Evolutionary conservation across 2,888 invertebrate species (phyloP).

Genomic region (Metellina segmentata): DNA sequence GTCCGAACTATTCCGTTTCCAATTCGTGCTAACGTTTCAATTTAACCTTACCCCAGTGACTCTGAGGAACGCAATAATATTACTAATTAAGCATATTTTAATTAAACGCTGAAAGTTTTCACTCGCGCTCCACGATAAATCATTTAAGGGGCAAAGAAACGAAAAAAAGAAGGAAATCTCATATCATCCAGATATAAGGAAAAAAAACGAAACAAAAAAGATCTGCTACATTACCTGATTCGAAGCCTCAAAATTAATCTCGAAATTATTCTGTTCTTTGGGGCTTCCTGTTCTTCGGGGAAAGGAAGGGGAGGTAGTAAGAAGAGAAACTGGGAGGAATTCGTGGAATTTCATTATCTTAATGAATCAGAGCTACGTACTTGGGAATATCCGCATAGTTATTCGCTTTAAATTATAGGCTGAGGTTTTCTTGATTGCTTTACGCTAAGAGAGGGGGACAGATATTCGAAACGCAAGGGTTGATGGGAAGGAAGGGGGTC

Average conservation of each 20-base stretch:
- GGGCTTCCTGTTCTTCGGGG: slow-evolving; percentile 7
- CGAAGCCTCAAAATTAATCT: slow-evolving; percentile 72
- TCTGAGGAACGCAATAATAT: slow-evolving; percentile 42
- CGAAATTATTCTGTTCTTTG: slow-evolving; percentile 65
- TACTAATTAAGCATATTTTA: slow-evolving; percentile 65
- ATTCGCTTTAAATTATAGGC: slow-evolving; percentile 75
- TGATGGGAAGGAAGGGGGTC: neutral
- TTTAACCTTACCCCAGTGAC: slow-evolving; percentile 16
- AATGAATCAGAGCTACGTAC: slow-evolving; percentile 72
- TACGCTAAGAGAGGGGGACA: slow-evolving; percentile 10
- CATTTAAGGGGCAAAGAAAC: slow-evolving; percentile 37
- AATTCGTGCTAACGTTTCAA: slow-evolving; percentile 33
- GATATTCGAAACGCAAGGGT: neutral
- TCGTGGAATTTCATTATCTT: slow-evolving; percentile 74
- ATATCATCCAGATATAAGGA: neutral
- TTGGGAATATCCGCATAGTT: slow-evolving; percentile 65
- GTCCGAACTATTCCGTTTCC: neutral
- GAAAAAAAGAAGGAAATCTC: slow-evolving; percentile 3
- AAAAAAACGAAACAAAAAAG: slow-evolving; percentile 32
- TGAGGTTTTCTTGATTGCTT: slow-evolving; percentile 74
- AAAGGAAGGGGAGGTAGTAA: neutral
- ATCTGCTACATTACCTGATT: slow-evolving; percentile 58
- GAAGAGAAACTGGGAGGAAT: slow-evolving; percentile 65
- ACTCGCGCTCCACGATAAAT: slow-evolving; percentile 29
- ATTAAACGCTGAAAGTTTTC: slow-evolving; percentile 60